Evolutionary conservation across 2,797 vertebrate species (phyloP).

Genomic region (Danio aesculapii): DNA sequence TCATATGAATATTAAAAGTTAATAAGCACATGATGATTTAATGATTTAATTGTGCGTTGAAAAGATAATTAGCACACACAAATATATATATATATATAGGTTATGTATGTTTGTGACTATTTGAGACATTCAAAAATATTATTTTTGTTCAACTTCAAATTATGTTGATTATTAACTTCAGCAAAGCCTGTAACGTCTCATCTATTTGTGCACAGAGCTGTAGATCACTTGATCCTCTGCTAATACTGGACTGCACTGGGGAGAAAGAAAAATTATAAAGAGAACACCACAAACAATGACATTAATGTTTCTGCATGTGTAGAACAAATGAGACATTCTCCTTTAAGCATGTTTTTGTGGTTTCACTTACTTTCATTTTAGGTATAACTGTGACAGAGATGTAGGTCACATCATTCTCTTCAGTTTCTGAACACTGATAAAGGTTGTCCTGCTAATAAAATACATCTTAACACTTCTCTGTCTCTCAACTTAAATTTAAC

Average conservation of each 20-base stretch:
- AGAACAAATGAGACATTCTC: background rate
- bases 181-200: background rate
- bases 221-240: background rate
- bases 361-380: constrained; percentile 9
- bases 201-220: constrained; percentile 1
- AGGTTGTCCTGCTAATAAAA: background rate
- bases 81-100: no score
- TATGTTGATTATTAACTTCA: background rate
- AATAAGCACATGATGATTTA: no score
- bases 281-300: background rate
- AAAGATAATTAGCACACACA: no score
- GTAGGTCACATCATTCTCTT: background rate
- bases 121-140: no score
- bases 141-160: no score
- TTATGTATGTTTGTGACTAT: no score
- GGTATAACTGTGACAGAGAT: background rate
- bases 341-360: background rate
- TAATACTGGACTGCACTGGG: background rate
- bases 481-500: background rate
- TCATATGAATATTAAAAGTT: no score
- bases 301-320: no score
- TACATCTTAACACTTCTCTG: background rate
- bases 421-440: background rate
- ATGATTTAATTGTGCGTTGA: no score
- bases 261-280: background rate